Conservation (phyloP, 1,140 invertebrate genomes). For the Doryteuthis pealeii region DNA sequence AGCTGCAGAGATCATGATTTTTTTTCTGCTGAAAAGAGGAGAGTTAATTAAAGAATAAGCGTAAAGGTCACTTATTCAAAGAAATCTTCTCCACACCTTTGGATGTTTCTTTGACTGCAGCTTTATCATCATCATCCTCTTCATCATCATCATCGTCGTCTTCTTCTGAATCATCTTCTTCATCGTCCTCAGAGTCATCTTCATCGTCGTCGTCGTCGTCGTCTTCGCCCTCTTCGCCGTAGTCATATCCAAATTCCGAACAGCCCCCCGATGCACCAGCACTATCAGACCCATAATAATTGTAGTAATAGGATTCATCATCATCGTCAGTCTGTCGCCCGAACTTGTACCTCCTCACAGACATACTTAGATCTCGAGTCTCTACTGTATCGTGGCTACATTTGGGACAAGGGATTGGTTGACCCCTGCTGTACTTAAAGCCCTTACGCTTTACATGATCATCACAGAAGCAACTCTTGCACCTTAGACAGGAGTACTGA, state of each 20-base stretch:
- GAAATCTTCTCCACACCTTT: too few species aligned
- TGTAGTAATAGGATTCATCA: not conserved
- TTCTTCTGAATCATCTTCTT: not conserved
- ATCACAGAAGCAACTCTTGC: slow-evolving; percentile 95
- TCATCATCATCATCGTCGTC: not conserved
- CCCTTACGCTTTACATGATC: slow-evolving; percentile 92
- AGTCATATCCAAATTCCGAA: not conserved
- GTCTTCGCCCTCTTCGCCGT: not conserved
- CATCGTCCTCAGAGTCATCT: not conserved
- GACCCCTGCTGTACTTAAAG: slow-evolving; percentile 88
- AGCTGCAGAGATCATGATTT: too few species aligned
- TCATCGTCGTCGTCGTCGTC: not conserved
- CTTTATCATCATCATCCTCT: too few species aligned
- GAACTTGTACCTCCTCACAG: slow-evolving; percentile 66
- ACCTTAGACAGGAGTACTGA: slow-evolving; percentile 91
- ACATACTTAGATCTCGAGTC: slow-evolving; percentile 94
- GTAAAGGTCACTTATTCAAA: too few species aligned
- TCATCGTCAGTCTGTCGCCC: not conserved
- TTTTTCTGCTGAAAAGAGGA: too few species aligned
- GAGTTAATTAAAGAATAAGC: too few species aligned
- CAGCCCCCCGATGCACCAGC: not conserved
- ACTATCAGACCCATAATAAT: not conserved
- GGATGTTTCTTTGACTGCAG: too few species aligned
- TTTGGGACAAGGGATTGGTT: slow-evolving; percentile 89
- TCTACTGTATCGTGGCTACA: slow-evolving; percentile 87